Evolutionary conservation across 2,797 vertebrate genomes (phyloP).

Genomic region (Sebastes trivittatus): DNA sequence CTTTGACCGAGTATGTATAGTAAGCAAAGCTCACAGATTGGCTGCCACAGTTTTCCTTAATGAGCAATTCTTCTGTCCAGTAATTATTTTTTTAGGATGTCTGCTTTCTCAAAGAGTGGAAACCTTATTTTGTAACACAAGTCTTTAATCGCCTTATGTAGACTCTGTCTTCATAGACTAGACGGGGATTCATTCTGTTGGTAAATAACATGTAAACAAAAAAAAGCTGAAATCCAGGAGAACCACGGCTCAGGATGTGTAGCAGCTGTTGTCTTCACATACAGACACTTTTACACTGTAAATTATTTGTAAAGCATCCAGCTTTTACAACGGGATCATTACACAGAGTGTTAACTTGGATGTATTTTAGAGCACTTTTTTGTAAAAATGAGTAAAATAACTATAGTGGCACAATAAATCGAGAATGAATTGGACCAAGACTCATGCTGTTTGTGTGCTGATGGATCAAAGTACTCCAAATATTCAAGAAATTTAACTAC

Average conservation of each 20-base stretch:
- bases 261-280: conserved; percentile 8
- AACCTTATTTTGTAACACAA: background rate
- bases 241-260: background rate
- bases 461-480: background rate
- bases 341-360: conserved; percentile 25
- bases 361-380: conserved; percentile 47
- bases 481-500: background rate
- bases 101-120: background rate
- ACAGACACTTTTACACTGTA: conserved; percentile 45
- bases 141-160: background rate
- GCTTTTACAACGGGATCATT: conserved; percentile 26
- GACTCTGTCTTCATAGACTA: background rate
- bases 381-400: conserved; percentile 55
- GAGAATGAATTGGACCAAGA: conserved; percentile 1
- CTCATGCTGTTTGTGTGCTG: background rate
- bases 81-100: background rate
- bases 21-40: too few relatives aligned
- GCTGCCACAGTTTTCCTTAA: background rate
- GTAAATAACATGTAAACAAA: background rate
- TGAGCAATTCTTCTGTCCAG: background rate
- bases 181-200: background rate
- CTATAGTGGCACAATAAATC: conserved; percentile 54
- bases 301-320: conserved; percentile 63
- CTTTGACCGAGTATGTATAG: too few relatives aligned
- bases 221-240: background rate